Base-by-base conservation (phyloP, 2,888 invertebrate genomes). In the Smittia aterrima region DNA sequence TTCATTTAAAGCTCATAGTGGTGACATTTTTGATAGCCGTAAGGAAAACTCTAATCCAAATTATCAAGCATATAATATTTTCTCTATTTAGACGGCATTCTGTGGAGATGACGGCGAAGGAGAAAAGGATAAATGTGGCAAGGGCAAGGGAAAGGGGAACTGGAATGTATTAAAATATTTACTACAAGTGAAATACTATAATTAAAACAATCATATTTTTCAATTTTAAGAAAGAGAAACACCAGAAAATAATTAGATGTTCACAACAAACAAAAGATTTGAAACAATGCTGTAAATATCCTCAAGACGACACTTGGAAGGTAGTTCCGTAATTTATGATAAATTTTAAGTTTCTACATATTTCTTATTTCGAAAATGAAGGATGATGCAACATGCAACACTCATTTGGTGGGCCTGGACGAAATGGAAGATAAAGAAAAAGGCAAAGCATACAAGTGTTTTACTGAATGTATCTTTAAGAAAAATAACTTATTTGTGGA, bases 201-300 rank as follows among this genome's bases (percentile, higher is more conserved):
- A n/a, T n/a, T n/a, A n/a, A n/a, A n/a, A n/a, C n/a, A n/a, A n/a
- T n/a, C n/a, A n/a, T n/a, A n/a, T n/a, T n/a, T n/a, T n/a, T n/a
- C n/a, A n/a, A n/a, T n/a, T n/a, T n/a, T n/a, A n/a, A n/a, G n/a
- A n/a, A n/a, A n/a, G 20, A 68, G 40, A 22, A 68, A 2, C 68
- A 68, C 24, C 18, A 68, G 9, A 71, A 53, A 32, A 54, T 25
- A 9, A 71, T 9, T 24, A 7, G 54, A 38, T 71, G 71, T 32
- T 4, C n/a, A 1, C 9, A 13, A 7, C 16, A 71, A 1, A 32
- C 71, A n/a, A 1, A 58, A 18, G 32, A 16, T 6, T 71, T 71
- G 54, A 20, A 25, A 7, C n/a, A 47, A 16, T 66, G 66, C 27
- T 66, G 66, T 25, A 1, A 4, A 25, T 13, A 47, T 1, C 58